Percentiles rank a stretch among this genome's conserved stretches.
Conservation (phyloP, 2,888 invertebrate genomes). For the Lamellibrachia satsuma region DNA sequence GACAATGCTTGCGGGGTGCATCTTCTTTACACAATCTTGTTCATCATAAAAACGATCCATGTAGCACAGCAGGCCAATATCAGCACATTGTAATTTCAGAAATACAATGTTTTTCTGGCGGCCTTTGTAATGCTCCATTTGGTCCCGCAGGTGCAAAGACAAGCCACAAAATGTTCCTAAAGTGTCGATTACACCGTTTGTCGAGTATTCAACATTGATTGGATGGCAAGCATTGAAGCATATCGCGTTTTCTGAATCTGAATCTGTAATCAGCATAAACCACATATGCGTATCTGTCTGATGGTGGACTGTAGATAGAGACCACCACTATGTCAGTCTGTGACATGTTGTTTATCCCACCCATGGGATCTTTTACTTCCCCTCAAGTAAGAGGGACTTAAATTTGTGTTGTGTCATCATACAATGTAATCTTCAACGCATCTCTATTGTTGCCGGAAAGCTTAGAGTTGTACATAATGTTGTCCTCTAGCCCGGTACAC, state of each 20-base stretch:
- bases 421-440: not conserved
- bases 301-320: not conserved
- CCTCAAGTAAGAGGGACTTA: not conserved
- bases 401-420: not conserved
- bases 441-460: not conserved
- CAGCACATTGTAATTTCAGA: conserved; percentile 12
- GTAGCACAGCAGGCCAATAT: not conserved
- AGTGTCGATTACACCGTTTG: not conserved
- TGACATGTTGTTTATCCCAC: not conserved
- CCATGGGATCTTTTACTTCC: not conserved
- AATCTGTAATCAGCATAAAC: conserved; percentile 10
- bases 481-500: not conserved
- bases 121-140: not conserved
- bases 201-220: not conserved
- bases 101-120: not conserved
- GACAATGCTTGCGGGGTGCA: not conserved
- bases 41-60: conserved; percentile 3
- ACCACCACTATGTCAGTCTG: not conserved
- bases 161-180: not conserved
- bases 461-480: not conserved
- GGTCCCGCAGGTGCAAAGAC: not conserved
- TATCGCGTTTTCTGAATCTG: not conserved
- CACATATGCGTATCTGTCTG: not conserved
- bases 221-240: not conserved
- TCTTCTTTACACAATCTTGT: not conserved